Percentiles rank a stretch among this genome's conserved stretches.
These are phyloP conservation scores for Syngnathus rostellatus DNA, from an alignment of 2,797 vertebrate genomes.

Conservation along the genomic window DNA sequence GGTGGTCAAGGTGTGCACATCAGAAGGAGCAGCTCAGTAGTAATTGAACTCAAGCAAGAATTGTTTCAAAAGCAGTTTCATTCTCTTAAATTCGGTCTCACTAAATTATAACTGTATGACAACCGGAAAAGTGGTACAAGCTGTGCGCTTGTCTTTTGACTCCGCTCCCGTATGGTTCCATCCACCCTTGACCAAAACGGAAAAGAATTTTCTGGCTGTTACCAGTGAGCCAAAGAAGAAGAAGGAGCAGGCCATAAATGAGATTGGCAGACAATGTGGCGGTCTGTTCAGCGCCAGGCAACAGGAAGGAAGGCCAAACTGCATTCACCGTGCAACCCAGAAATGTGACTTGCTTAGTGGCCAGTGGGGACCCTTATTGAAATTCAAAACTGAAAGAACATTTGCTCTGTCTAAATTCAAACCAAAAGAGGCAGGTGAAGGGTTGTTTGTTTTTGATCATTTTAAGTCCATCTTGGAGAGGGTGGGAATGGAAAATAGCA, in stretches of 20 bases:
- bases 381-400: background rate
- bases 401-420: background rate
- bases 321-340: background rate
- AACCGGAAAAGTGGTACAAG: background rate
- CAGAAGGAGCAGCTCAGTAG: too few relatives aligned
- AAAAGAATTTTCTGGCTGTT: background rate
- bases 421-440: background rate
- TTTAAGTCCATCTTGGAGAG: background rate
- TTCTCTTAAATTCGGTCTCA: too few relatives aligned
- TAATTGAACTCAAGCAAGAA: too few relatives aligned
- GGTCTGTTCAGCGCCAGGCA: background rate
- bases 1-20: too few relatives aligned
- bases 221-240: background rate
- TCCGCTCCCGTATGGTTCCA: background rate
- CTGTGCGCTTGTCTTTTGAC: background rate
- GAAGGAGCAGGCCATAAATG: background rate
- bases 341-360: background rate
- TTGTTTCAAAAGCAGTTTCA: too few relatives aligned
- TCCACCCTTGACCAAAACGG: background rate
- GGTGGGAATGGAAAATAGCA: background rate
- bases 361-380: background rate
- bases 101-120: background rate
- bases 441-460: background rate
- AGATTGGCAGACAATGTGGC: slow-evolving; percentile 1
- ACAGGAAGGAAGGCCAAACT: background rate